phyloP scores from a whole-genome alignment of 2,888 invertebrate genomes.

The Agrochola circellaris region DNA sequence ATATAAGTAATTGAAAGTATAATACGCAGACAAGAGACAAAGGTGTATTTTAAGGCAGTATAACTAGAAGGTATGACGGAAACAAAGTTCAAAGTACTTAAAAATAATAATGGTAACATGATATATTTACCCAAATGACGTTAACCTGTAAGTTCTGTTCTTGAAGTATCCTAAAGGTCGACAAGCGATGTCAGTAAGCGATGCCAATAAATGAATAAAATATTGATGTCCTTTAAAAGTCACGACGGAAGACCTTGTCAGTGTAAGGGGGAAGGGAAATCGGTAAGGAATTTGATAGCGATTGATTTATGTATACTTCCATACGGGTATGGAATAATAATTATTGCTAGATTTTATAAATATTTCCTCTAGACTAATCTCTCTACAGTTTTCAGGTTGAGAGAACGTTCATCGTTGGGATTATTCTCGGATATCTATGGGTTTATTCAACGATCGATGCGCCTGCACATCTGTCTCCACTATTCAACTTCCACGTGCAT shows the following conservation, averaged over 20 bases:
- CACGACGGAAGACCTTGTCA: slow-evolving; percentile 57
- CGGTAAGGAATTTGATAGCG: slow-evolving; percentile 41
- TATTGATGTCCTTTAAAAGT: slow-evolving; percentile 56
- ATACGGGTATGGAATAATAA: slow-evolving; percentile 41
- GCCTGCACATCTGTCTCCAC: slow-evolving; percentile 1
- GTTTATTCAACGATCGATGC: neutral
- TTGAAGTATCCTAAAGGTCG: slow-evolving; percentile 47
- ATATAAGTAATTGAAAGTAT: no score
- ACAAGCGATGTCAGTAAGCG: slow-evolving; percentile 35
- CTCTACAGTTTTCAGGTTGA: neutral
- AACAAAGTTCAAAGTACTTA: slow-evolving; percentile 20
- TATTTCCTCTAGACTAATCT: slow-evolving; percentile 1
- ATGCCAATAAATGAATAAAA: slow-evolving; percentile 59
- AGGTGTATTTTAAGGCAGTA: neutral
- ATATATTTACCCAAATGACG: slow-evolving; percentile 34
- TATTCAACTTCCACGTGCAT: neutral
- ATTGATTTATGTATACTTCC: slow-evolving; percentile 31
- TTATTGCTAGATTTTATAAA: neutral
- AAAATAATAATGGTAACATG: slow-evolving; percentile 1
- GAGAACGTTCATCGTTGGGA: neutral
- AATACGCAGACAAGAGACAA: neutral
- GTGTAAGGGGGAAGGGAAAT: slow-evolving; percentile 47
- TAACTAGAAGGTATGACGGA: neutral
- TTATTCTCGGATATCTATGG: neutral
- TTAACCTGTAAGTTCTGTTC: slow-evolving; percentile 36